Percentiles rank a stretch among this genome's conserved stretches.
phyloP scores from a whole-genome alignment of 1,140 invertebrate genomes.

The Fragariocoptes setiger region DNA sequence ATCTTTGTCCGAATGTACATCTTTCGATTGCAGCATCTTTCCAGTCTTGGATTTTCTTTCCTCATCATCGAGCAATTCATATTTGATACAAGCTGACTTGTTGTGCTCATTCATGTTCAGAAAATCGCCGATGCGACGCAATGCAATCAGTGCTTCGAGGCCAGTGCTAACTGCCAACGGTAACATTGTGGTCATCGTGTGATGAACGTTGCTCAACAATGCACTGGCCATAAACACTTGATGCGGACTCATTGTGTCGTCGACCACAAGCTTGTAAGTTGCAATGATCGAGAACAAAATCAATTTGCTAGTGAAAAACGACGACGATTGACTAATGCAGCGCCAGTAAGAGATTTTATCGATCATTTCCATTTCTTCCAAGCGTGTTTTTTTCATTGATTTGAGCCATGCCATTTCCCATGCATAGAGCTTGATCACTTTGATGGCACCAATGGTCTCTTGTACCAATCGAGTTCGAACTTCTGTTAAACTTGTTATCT shows the following conservation, averaged over 20 bases:
- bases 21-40: too few relatives aligned
- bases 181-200: slow-evolving; percentile 31
- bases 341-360: too few relatives aligned
- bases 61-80: too few relatives aligned
- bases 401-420: slow-evolving; percentile 14
- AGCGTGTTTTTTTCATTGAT: slow-evolving; percentile 10
- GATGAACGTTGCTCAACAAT: slow-evolving; percentile 32
- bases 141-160: slow-evolving; percentile 23
- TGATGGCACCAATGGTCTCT: slow-evolving; percentile 67
- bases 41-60: too few relatives aligned
- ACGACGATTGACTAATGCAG: too few relatives aligned
- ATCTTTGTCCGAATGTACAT: too few relatives aligned
- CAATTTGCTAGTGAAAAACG: too few relatives aligned
- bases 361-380: slow-evolving; percentile 8
- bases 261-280: too few relatives aligned
- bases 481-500: not conserved
- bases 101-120: too few relatives aligned
- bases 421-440: slow-evolving; percentile 24
- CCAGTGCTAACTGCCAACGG: slow-evolving; percentile 29
- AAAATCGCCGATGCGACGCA: slow-evolving; percentile 23
- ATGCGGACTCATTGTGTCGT: too few relatives aligned
- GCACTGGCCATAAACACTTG: slow-evolving; percentile 40
- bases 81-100: too few relatives aligned
- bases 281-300: too few relatives aligned
- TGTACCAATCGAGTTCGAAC: slow-evolving; percentile 34